phyloP scores from a whole-genome alignment of 2,797 vertebrate genomes.

The Hybognathus amarus region DNA sequence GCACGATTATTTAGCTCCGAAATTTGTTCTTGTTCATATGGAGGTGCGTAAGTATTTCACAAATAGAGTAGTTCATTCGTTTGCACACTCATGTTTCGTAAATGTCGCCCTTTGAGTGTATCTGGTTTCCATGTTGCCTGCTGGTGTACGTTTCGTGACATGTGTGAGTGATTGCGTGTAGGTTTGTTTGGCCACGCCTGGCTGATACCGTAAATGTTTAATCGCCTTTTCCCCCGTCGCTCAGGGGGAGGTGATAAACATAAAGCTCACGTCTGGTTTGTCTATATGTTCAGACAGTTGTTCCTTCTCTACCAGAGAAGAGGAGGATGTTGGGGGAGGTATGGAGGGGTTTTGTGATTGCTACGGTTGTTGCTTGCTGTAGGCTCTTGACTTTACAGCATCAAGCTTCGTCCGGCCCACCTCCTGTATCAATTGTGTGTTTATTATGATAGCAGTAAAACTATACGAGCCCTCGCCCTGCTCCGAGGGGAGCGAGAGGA shows the following conservation, averaged over 20 bases:
- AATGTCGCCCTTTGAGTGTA: neutral
- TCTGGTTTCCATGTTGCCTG: neutral
- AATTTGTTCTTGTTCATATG: neutral
- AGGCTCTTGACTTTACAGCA: conserved; percentile 60
- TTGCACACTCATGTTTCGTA: neutral
- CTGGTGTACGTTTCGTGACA: conserved; percentile 8
- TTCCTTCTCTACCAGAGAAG: conserved; percentile 16
- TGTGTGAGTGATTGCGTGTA: conserved; percentile 28
- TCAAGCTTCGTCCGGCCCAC: conserved; percentile 36
- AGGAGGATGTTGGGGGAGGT: conserved; percentile 23
- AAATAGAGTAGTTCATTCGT: neutral
- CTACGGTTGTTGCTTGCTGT: conserved; percentile 28
- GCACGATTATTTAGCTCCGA: neutral
- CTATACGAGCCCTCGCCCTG: conserved; percentile 52
- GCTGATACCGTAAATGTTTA: conserved; percentile 58
- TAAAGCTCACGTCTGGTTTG: conserved; percentile 44
- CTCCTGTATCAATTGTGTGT: conserved; percentile 63
- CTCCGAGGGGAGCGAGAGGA: conserved; percentile 41
- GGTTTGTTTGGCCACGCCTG: conserved; percentile 56
- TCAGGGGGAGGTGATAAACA: conserved; percentile 42
- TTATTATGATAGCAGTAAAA: conserved; percentile 65
- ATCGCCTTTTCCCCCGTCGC: conserved; percentile 46
- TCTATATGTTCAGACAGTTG: conserved; percentile 36
- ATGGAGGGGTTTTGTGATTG: conserved; percentile 15
- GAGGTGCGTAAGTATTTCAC: neutral